phyloP scores from a whole-genome alignment of 2,888 invertebrate genomes.

The Mycalesis mineus region DNA sequence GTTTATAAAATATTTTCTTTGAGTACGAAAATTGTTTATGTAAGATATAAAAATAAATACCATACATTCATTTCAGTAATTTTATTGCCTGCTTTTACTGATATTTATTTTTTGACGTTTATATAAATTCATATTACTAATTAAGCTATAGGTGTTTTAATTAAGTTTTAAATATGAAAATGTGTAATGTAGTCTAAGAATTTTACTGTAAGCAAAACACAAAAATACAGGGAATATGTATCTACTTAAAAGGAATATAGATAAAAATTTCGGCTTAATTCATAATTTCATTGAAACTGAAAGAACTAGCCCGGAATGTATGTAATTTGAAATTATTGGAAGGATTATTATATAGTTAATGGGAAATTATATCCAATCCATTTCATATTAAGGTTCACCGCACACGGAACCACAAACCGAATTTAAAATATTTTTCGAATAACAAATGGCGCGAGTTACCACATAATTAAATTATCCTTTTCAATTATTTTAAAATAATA shows the following conservation, averaged over 20 bases:
- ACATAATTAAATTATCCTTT: too few species aligned
- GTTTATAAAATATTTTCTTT: too few species aligned
- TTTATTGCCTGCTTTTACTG: neutral
- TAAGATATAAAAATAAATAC: neutral
- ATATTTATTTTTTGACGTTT: slow-evolving; percentile 10
- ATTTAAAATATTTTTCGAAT: too few species aligned
- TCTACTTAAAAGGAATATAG: neutral
- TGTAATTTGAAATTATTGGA: neutral
- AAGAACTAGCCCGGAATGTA: neutral
- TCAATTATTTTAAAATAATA: too few species aligned
- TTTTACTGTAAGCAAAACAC: slow-evolving; percentile 32
- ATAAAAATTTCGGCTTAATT: neutral
- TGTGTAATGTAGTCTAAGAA: neutral
- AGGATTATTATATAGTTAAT: neutral
- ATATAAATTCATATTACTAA: neutral
- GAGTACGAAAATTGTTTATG: too few species aligned
- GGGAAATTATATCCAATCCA: neutral
- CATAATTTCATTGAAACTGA: neutral
- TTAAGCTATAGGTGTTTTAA: too few species aligned
- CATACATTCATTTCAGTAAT: neutral
- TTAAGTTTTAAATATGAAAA: neutral
- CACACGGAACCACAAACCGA: neutral
- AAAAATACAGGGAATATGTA: slow-evolving; percentile 49
- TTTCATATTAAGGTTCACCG: neutral
- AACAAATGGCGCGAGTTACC: too few species aligned